Conservation (phyloP, 2,888 invertebrate genomes). For the Gisinianus flammeolus region DNA sequence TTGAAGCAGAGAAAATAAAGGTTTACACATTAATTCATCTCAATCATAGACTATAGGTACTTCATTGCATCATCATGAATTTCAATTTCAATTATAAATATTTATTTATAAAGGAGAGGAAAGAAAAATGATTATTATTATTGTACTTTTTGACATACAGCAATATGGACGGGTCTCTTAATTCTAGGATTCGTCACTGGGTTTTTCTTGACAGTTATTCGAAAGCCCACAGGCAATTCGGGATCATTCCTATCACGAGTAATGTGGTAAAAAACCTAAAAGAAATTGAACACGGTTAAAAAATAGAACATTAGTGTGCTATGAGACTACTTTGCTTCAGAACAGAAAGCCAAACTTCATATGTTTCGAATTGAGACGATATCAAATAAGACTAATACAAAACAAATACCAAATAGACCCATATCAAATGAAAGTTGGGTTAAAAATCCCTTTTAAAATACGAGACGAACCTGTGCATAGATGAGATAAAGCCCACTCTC, state of each 20-base stretch:
- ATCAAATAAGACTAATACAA: background rate
- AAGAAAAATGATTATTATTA: background rate
- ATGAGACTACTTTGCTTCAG: no score
- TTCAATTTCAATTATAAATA: no score
- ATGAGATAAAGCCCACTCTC: slow-evolving; percentile 52
- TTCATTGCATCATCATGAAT: no score
- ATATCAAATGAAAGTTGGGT: background rate
- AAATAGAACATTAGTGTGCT: background rate
- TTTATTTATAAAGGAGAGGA: background rate
- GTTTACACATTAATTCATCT: no score
- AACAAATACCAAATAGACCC: background rate
- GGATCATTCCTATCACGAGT: slow-evolving; percentile 6
- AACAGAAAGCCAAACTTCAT: no score
- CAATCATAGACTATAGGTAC: no score
- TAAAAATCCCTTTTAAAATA: background rate
- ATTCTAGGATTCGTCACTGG: background rate
- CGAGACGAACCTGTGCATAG: slow-evolving; percentile 49
- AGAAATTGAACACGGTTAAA: no score
- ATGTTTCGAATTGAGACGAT: background rate
- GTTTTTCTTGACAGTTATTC: slow-evolving; percentile 49
- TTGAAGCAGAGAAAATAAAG: background rate
- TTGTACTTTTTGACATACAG: slow-evolving; percentile 50
- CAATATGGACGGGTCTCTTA: slow-evolving; percentile 46
- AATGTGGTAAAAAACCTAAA: slow-evolving; percentile 52
- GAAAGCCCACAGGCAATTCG: slow-evolving; percentile 47